Evolutionary conservation across 2,888 invertebrate species (phyloP), one percentile per base, ranked within the genome.

Genomic region (Drosophila subquinaria): DNA sequence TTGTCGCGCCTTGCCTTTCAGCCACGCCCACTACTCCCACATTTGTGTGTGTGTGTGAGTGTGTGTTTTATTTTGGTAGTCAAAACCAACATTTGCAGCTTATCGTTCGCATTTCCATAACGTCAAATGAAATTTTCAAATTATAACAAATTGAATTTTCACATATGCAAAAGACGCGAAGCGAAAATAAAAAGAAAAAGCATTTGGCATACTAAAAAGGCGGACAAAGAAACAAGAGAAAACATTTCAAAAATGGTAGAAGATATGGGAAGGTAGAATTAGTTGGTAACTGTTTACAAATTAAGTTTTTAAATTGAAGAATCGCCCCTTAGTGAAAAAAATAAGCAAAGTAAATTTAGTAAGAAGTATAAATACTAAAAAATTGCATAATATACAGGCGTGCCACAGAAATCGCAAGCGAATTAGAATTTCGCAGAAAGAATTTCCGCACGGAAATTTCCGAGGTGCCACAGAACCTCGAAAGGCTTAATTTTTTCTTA

Each of bases 71-170:
- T 57, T 63, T 72, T 50, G 57, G 50, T 53, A 67, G 67, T 63
- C 63, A 51, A 51, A 61, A 42, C 11, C 23, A 17, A 17, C 65
- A 69, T 67, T 60, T 69, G 57, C 42, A 59, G 87, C 81, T 89
- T 84, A 81, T 81, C 82, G 81, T 65, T 27, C 63, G 66, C 67
- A 85, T 89, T 85, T 85, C 69, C 88, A 85, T 85, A 85, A 79
- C 62, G 75, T 67, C 73, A 86, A 86, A 89, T 85, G 74, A 82
- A 85, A 86, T 82, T 88, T 86, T 79, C 86, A 81, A 86, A 88
- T 86, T 86, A 85, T 88, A 88, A 82, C 88, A 88, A 86, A 86
- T 87, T 86, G 88, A 85, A 85, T 89, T 84, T 87, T 48, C 69
- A 69, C 70, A 67, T 59, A 69, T 75, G 68, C 52, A 52, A 40